Conservation (phyloP, 1,140 invertebrate genomes). For the Temnothorax nylanderi region DNA sequence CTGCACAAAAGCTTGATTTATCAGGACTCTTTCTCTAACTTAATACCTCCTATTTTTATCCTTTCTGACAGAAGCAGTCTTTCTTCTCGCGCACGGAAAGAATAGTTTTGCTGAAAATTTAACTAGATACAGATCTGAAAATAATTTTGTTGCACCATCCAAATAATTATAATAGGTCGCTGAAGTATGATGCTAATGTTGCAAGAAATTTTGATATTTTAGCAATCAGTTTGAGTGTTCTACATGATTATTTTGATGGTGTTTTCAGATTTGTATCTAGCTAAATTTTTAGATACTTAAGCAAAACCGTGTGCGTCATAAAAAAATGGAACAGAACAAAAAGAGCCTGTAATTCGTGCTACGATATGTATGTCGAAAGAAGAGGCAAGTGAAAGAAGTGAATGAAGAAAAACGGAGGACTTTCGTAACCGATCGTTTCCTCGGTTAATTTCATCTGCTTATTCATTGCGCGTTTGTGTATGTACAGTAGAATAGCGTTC, state of each 20-base stretch:
- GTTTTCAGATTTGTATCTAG: too few species aligned
- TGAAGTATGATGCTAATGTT: too few species aligned
- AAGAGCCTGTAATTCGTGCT: constrained; percentile 58
- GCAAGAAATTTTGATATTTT: too few species aligned
- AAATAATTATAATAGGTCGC: too few species aligned
- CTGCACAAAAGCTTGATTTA: background rate
- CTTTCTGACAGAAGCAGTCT: background rate
- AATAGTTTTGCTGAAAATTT: too few species aligned
- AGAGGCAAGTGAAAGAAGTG: background rate
- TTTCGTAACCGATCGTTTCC: constrained; percentile 67
- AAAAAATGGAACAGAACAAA: constrained; percentile 56
- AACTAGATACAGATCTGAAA: too few species aligned
- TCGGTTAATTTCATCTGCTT: constrained; percentile 56
- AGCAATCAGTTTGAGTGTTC: too few species aligned
- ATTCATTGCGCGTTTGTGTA: constrained; percentile 5
- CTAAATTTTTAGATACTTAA: too few species aligned
- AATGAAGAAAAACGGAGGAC: constrained; percentile 35
- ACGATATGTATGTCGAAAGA: constrained; percentile 37
- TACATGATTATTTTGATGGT: too few species aligned
- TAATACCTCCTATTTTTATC: background rate
- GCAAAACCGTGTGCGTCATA: too few species aligned
- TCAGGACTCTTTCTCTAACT: background rate
- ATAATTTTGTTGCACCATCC: too few species aligned
- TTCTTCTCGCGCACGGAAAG: background rate
- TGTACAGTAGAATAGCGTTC: background rate